Evolutionary conservation across 2,888 invertebrate genomes (phyloP), one percentile per base, ranked within the genome.

Genomic region (Ennomos fuscantarius): DNA sequence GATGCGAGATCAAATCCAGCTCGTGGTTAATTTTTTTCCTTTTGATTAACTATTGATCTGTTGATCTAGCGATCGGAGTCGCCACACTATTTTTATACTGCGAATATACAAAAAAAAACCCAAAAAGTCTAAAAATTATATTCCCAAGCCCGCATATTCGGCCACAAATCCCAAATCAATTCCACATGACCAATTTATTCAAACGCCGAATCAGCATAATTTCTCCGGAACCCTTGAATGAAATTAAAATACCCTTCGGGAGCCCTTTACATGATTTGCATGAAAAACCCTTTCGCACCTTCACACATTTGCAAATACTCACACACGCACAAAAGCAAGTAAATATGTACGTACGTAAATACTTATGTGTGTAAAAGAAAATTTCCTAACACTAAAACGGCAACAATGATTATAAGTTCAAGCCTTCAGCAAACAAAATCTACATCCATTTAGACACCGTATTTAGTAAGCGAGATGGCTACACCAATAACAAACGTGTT

Each of bases 381-480:
- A 69, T 62, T 37, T 69, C 62, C 68, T 66, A 70, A 62, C 69
- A 60, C 74, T 74, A 78, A 89, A 86, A 84, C 69, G 78, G 78
- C 84, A 85, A 87, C 87, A 87, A 83, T 85, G 80, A 81, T 81
- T 80, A 80, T 73, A 73, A n/a, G 78, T 78, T 81, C 76, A 81
- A 86, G 84, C 82, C 78, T 82, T 83, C 70, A 68, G 78, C 84
- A 85, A 86, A 87, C 79, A 82, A 70, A 79, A 75, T 76, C 74
- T 73, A 78, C 64, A 63, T 82, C 78, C 76, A 77, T 79, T 76
- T 73, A 81, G 79, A 84, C 79, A 74, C 77, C 75, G 78, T 79
- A 77, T 78, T 76, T 67, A 68, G 55, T 49, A 71, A 84, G 43
- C 66, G 72, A 73, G 81, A 87, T 40, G 55, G 46, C 35, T 65